Evolutionary conservation across 2,113 vertebrate species (phyloP), one percentile per base, ranked within the genome.

Genomic region (Protobothrops mucrosquamatus): DNA sequence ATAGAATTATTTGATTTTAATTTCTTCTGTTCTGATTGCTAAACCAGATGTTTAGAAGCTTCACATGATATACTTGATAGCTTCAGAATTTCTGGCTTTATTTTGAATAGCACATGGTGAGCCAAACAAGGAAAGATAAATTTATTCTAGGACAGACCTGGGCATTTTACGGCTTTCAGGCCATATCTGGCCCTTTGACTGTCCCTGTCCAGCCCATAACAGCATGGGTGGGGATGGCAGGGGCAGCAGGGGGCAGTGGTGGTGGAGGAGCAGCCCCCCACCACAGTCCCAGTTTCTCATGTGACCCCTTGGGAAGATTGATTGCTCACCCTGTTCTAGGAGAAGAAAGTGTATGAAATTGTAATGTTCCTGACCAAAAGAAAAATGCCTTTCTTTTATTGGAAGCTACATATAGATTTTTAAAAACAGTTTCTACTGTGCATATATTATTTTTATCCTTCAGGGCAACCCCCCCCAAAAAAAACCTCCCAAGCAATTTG

Each of bases 51-150:
- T 97, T 96, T 91, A 95, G 96, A 96, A 96, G 90, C 95, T 91
- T 90, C 95, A 95, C 94, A 93, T 93, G 94, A 92, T 24, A 89
- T 96, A 93, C 95, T 97, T 95, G 92, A 94, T 96, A 96, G 95
- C 95, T 92, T 96, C 95, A 93, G 57, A 95, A 93, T 87, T 95
- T 95, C 96, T 92, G 81, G 81, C 8, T 86, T 93, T 97, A 95
- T 96, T 96, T 97, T 96, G 96, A 97, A 96, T 93, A 26, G 57
- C 87, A 90, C 91, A 97, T 98, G 95, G 97, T 97, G 96, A 93
- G 94, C 96, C 95, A 97, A 96, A 96, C 94, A 96, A 96, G 94
- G 92, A 94, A 96, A 97, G 89, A 94, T 1, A 95, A 55, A 96
- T 97, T 97, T 20, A 8, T 96, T 90, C 95, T 95, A 94, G 94